A percentile compares a stretch with the other conserved stretches of the same genome.
These are phyloP conservation scores for Meriones psammophilus DNA, from an alignment of 2,797 vertebrate species.

Conservation along the genomic window DNA sequence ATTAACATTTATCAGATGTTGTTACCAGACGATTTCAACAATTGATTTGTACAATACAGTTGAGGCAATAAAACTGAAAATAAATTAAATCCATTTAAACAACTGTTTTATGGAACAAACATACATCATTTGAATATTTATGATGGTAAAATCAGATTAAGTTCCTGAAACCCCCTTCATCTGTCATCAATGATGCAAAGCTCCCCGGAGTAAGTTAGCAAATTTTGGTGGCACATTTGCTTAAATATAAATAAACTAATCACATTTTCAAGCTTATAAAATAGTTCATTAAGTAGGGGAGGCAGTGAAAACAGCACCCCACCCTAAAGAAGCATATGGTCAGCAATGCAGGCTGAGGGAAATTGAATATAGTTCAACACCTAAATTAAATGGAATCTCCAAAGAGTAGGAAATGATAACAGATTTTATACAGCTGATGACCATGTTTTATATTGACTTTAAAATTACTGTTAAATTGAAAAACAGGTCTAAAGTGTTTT, in stretches of 20 bases:
- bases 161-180: conserved; percentile 66
- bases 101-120: conserved; percentile 76
- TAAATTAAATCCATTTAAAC: conserved; percentile 79
- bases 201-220: conserved; percentile 75
- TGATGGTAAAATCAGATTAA: conserved; percentile 76
- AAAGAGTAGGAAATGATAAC: conserved; percentile 25
- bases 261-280: conserved; percentile 57
- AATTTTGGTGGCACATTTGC: conserved; percentile 73
- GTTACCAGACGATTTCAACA: conserved; percentile 49
- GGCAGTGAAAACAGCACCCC: not conserved
- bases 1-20: conserved; percentile 2
- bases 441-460: not conserved
- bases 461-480: not conserved
- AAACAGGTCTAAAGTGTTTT: conserved; percentile 10
- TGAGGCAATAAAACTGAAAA: conserved; percentile 82
- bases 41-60: conserved; percentile 67
- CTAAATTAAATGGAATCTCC: conserved; percentile 22
- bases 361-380: not conserved
- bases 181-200: conserved; percentile 74
- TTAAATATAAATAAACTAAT: conserved; percentile 76
- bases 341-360: not conserved
- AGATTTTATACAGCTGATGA: not conserved
- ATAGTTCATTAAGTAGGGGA: conserved; percentile 62
- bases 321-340: not conserved
- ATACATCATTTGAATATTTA: conserved; percentile 79